phyloP scores from a whole-genome alignment of 2,113 vertebrate genomes.

The Cnemophilus loriae region DNA sequence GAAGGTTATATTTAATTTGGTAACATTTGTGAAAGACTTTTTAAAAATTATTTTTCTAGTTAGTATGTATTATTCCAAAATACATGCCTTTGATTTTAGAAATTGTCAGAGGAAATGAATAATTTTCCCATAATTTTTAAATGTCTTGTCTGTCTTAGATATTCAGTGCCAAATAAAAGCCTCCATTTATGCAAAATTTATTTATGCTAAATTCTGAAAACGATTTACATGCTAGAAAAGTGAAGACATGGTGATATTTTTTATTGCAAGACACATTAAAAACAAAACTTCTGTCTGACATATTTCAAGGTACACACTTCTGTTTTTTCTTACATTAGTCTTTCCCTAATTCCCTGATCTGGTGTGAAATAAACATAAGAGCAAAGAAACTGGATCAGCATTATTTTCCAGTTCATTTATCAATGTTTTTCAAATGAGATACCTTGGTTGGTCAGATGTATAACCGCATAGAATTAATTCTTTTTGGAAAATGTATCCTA shows the following conservation, averaged over 20 bases:
- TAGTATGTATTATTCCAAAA: slow-evolving; percentile 30
- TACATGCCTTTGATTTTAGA: not conserved
- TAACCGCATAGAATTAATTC: not conserved
- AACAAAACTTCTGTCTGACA: not conserved
- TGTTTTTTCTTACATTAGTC: not conserved
- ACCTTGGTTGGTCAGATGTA: not conserved
- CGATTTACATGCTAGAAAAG: not conserved
- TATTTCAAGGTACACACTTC: not conserved
- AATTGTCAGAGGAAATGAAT: slow-evolving; percentile 28
- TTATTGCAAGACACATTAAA: not conserved
- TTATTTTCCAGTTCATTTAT: not conserved
- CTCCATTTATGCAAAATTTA: not conserved
- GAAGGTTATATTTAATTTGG: not conserved
- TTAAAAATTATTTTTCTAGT: not conserved
- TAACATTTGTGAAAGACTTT: not conserved
- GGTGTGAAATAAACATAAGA: not conserved
- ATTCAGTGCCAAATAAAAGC: slow-evolving; percentile 13
- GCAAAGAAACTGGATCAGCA: not conserved
- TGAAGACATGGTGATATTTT: not conserved
- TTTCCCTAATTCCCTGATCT: not conserved
- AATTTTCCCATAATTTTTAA: not conserved
- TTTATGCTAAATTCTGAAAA: not conserved
- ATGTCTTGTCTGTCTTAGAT: slow-evolving; percentile 9
- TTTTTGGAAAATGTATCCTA: not conserved
- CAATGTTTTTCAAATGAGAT: not conserved